Evolutionary conservation across 2,797 vertebrate genomes (phyloP).

Genomic region (Antennarius maculatus): DNA sequence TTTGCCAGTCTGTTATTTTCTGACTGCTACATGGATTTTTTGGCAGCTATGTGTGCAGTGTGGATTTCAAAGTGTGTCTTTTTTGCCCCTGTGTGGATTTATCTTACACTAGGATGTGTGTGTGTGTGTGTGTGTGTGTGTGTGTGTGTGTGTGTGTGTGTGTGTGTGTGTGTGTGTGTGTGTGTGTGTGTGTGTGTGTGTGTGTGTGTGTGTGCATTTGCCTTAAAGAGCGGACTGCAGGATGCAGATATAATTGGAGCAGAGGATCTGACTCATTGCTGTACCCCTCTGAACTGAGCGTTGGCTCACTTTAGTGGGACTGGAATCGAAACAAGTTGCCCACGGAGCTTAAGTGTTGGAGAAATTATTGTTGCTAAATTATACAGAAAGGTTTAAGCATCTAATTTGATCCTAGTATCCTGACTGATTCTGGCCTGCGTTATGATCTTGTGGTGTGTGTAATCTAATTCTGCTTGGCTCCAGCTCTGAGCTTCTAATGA

Average conservation of each 20-base stretch:
- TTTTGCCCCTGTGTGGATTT: constrained; percentile 34
- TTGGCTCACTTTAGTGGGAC: constrained; percentile 51
- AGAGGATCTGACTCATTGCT: constrained; percentile 77
- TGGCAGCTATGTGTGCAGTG: constrained; percentile 57
- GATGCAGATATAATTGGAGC: constrained; percentile 81
- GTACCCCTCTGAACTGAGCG: constrained; percentile 57
- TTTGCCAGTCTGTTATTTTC: constrained; percentile 65
- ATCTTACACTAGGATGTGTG: constrained; percentile 21
- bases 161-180: constrained; percentile 50
- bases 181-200: constrained; percentile 43
- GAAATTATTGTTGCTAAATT: constrained; percentile 72
- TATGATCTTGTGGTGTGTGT: constrained; percentile 60
- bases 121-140: constrained; percentile 57
- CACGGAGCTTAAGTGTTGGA: constrained; percentile 60
- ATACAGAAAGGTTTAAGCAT: constrained; percentile 60
- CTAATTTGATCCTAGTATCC: constrained; percentile 67
- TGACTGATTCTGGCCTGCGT: constrained; percentile 56
- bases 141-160: constrained; percentile 41
- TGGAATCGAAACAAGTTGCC: constrained; percentile 67
- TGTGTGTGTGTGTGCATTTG: constrained; percentile 24
- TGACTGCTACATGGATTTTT: constrained; percentile 64
- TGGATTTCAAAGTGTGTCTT: constrained; percentile 70
- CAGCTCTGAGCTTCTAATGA: constrained; percentile 59
- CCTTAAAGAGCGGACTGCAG: constrained; percentile 65
- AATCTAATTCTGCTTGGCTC: constrained; percentile 71